Evolutionary conservation across 37 sponge, comb jelly and placozoan genomes (phyloP).

Genomic region (Halichondria panicea): DNA sequence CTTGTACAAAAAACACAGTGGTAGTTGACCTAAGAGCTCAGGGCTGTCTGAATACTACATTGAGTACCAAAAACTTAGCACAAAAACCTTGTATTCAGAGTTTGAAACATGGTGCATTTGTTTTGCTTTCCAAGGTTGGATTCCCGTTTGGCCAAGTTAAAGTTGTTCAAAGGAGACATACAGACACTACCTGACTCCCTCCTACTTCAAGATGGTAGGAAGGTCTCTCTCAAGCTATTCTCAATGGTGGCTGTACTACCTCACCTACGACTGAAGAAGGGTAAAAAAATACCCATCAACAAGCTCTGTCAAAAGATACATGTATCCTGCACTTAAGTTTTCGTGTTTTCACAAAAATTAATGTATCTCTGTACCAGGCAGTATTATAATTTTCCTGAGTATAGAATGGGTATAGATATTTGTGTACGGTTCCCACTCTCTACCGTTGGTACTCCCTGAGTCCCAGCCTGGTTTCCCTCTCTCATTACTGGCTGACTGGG

Average conservation of each 20-base stretch:
- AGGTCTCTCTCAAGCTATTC: slow-evolving; percentile 22
- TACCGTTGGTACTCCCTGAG: slow-evolving; percentile 20
- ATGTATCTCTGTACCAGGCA: not conserved
- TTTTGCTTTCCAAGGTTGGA: too few relatives aligned
- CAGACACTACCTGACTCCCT: slow-evolving; percentile 6
- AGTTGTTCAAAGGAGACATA: slow-evolving; percentile 10
- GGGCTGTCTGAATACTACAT: slow-evolving; percentile 14
- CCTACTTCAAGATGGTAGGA: not conserved
- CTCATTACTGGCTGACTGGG: slow-evolving; percentile 40
- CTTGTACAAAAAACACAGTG: too few relatives aligned
- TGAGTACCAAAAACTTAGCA: too few relatives aligned
- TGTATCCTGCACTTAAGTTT: slow-evolving; percentile 29
- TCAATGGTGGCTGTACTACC: slow-evolving; percentile 31
- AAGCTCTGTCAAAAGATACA: slow-evolving; percentile 24
- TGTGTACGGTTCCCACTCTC: slow-evolving; percentile 35
- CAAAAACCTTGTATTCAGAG: too few relatives aligned
- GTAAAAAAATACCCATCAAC: slow-evolving; percentile 40
- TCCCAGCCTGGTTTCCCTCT: not conserved
- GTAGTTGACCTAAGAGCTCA: too few relatives aligned
- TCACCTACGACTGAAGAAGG: slow-evolving; percentile 3
- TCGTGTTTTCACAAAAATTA: not conserved
- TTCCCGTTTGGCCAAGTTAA: too few relatives aligned
- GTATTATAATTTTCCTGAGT: not conserved
- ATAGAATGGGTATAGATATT: not conserved
- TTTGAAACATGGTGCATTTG: too few relatives aligned